Evolutionary conservation across 2,888 invertebrate genomes (phyloP).

Genomic region (Ligdia adustata): DNA sequence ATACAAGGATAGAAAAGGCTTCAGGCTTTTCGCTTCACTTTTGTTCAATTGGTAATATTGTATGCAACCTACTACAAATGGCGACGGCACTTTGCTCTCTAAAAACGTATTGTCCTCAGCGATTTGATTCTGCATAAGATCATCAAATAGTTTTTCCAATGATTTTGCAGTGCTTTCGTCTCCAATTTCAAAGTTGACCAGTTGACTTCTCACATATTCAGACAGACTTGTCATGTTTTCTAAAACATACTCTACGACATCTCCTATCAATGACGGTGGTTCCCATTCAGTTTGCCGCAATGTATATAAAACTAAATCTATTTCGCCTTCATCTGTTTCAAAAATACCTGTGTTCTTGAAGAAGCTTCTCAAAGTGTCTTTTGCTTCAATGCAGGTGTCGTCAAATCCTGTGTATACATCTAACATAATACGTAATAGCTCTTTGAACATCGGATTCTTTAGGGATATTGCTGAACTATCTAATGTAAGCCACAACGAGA

Average conservation of each 20-base stretch:
- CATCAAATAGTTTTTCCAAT: constrained; percentile 66
- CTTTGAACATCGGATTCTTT: constrained; percentile 78
- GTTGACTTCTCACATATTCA: constrained; percentile 62
- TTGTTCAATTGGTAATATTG: constrained; percentile 63
- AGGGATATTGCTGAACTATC: constrained; percentile 81
- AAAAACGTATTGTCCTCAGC: constrained; percentile 63
- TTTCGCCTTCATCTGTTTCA: constrained; percentile 85
- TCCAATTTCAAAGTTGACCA: constrained; percentile 65
- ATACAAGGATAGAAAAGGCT: constrained; percentile 69
- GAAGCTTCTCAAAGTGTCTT: constrained; percentile 80
- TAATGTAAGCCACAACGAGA: constrained; percentile 70
- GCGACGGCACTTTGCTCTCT: constrained; percentile 69
- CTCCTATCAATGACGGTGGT: constrained; percentile 60
- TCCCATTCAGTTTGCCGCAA: constrained; percentile 63
- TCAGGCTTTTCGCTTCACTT: constrained; percentile 62
- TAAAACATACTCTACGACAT: constrained; percentile 67
- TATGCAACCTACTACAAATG: constrained; percentile 72
- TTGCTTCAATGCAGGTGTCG: constrained; percentile 78
- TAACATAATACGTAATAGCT: constrained; percentile 82
- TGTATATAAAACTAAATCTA: constrained; percentile 86
- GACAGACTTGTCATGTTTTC: constrained; percentile 60
- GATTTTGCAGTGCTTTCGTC: constrained; percentile 58
- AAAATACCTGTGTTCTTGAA: constrained; percentile 87
- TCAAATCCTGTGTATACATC: constrained; percentile 76
- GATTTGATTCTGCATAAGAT: constrained; percentile 63